These are phyloP conservation scores for Diarsia brunnea DNA, from an alignment of 2,888 invertebrate genomes.

Conservation along the genomic window DNA sequence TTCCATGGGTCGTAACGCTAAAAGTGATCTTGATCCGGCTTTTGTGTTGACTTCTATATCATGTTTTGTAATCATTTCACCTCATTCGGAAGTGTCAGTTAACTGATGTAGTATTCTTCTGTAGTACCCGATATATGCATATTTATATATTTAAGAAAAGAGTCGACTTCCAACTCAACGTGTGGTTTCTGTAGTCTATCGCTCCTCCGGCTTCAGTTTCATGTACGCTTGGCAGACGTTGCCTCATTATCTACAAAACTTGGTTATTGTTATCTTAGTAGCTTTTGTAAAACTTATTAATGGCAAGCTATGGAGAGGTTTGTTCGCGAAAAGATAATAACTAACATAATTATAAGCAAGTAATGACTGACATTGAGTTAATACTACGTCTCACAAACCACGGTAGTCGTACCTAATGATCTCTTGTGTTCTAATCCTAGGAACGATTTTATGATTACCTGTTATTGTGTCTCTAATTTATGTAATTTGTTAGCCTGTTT, in stretches of 20 bases:
- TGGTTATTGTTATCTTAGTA: background rate
- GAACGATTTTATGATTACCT: background rate
- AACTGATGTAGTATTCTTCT: background rate
- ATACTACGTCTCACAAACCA: background rate
- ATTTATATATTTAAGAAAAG: background rate
- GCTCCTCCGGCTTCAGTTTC: background rate
- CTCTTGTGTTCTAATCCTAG: background rate
- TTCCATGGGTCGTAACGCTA: background rate
- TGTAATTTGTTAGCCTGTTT: background rate
- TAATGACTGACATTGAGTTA: background rate
- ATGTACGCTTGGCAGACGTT: background rate
- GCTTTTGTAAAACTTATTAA: background rate
- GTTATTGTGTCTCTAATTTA: background rate
- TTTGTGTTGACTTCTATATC: slow-evolving; percentile 7
- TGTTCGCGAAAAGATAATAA: too few species aligned
- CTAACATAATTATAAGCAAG: background rate
- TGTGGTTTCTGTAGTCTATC: background rate
- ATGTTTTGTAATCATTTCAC: slow-evolving; percentile 9
- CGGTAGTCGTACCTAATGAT: background rate
- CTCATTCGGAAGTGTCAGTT: too few species aligned
- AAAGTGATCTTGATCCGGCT: slow-evolving; percentile 9
- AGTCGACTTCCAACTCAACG: background rate
- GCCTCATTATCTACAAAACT: background rate
- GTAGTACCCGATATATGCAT: background rate
- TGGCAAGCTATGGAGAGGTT: background rate